Conservation (phyloP, 2,113 vertebrate genomes). For the Pedionomus torquatus region DNA sequence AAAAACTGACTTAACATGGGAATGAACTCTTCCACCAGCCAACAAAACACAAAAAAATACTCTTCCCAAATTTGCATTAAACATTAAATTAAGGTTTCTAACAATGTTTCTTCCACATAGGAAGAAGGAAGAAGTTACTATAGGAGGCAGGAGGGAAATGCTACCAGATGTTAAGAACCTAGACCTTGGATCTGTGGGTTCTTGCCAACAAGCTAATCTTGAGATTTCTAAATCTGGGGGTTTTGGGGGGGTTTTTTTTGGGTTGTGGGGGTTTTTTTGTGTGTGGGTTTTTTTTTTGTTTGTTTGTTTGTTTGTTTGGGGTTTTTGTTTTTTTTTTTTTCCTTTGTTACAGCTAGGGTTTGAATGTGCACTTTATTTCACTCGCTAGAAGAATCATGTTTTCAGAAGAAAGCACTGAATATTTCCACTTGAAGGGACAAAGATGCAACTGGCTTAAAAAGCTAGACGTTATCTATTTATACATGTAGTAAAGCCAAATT, state of each 20-base stretch:
- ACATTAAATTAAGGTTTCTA: neutral
- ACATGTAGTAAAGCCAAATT: neutral
- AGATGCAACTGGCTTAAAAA: neutral
- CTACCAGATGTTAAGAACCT: neutral
- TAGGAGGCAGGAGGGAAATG: neutral
- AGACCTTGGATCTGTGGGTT: neutral
- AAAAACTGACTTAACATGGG: conserved; percentile 5
- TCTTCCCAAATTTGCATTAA: neutral
- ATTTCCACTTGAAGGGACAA: neutral
- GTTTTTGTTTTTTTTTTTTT: neutral
- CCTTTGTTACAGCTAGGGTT: neutral
- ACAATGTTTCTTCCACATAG: neutral
- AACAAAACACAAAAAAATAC: neutral
- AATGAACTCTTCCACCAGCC: neutral
- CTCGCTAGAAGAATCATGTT: neutral
- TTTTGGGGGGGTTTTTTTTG: too few species aligned
- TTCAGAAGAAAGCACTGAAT: neutral
- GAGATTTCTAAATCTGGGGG: neutral
- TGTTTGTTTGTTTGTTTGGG: too few species aligned
- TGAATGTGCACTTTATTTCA: neutral
- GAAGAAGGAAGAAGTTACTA: neutral
- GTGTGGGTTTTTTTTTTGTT: too few species aligned
- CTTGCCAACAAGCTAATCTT: neutral
- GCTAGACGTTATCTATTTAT: neutral
- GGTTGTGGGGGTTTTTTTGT: too few species aligned